Evolutionary conservation across 1,140 invertebrate species (phyloP).

Genomic region (Eubasilissa regina): DNA sequence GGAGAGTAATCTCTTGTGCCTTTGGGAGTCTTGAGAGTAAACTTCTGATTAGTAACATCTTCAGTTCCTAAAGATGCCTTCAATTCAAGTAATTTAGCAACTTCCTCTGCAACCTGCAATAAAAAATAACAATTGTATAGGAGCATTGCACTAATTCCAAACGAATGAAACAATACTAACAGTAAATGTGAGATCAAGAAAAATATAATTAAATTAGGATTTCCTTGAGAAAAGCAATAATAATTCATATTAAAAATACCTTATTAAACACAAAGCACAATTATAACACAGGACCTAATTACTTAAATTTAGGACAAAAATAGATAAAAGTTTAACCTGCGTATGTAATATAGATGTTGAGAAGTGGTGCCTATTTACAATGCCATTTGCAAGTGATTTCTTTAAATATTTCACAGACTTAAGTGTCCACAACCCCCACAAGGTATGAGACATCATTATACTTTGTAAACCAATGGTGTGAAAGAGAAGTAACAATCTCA

Average conservation of each 20-base stretch:
- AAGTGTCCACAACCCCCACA: constrained; percentile 7
- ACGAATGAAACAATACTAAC: too few relatives aligned
- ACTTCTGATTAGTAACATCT: constrained; percentile 79
- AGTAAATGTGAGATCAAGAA: too few relatives aligned
- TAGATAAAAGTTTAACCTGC: constrained; percentile 48
- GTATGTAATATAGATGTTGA: constrained; percentile 39
- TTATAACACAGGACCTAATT: too few relatives aligned
- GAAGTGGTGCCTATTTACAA: constrained; percentile 39
- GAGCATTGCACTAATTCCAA: too few relatives aligned
- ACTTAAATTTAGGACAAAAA: neutral
- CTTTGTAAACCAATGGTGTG: constrained; percentile 9
- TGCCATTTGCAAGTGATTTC: constrained; percentile 26
- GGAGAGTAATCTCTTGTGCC: constrained; percentile 97
- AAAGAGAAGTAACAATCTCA: constrained; percentile 40
- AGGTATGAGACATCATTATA: constrained; percentile 12
- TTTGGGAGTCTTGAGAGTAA: constrained; percentile 93
- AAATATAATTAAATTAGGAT: too few relatives aligned
- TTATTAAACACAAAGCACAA: too few relatives aligned
- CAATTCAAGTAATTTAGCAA: constrained; percentile 84
- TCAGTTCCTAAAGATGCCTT: constrained; percentile 81
- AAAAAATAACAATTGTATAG: constrained; percentile 29
- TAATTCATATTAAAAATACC: too few relatives aligned
- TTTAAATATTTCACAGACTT: constrained; percentile 17
- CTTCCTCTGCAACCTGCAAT: constrained; percentile 84
- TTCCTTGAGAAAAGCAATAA: too few relatives aligned